These are phyloP conservation scores for Drosophila meridiana DNA, from an alignment of 2,888 invertebrate genomes.

Conservation along the genomic window DNA sequence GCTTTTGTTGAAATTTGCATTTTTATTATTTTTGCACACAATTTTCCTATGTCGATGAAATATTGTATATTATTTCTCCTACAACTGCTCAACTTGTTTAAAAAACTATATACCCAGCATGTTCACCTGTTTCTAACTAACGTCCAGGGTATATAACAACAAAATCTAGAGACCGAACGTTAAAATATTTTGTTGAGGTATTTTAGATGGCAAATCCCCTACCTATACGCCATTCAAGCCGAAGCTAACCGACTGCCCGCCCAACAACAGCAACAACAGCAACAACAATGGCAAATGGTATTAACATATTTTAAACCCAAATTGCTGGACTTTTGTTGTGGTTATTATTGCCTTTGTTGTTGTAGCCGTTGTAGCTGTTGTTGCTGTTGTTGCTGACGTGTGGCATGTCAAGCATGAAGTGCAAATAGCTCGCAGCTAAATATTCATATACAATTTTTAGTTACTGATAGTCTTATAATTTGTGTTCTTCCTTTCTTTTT, in stretches of 20 bases:
- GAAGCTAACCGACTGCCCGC: constrained; percentile 31
- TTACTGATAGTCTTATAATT: constrained; percentile 35
- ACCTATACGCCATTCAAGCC: constrained; percentile 19
- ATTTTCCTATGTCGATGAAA: too few relatives aligned
- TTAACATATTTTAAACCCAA: constrained; percentile 77
- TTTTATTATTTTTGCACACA: too few relatives aligned
- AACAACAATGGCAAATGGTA: constrained; percentile 55
- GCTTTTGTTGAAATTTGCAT: too few relatives aligned
- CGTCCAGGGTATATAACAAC: constrained; percentile 39
- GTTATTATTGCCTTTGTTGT: constrained; percentile 39
- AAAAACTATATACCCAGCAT: not conserved
- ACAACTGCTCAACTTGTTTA: too few relatives aligned
- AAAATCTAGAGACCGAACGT: constrained; percentile 46
- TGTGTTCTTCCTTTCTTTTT: constrained; percentile 6
- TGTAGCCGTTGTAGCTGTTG: constrained; percentile 17
- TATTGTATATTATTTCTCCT: not conserved
- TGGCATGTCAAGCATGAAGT: constrained; percentile 79
- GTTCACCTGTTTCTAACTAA: not conserved
- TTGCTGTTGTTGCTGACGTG: constrained; percentile 40
- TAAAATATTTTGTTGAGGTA: constrained; percentile 71
- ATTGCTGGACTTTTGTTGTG: constrained; percentile 69
- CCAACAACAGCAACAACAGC: constrained; percentile 24
- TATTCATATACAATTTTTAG: constrained; percentile 71
- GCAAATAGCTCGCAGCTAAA: constrained; percentile 78
- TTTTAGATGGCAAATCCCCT: constrained; percentile 56